Percentiles rank a stretch among this genome's conserved stretches.
Evolutionary conservation across 2,888 invertebrate genomes (phyloP).

Genomic region (Hydropsyche betteni): DNA sequence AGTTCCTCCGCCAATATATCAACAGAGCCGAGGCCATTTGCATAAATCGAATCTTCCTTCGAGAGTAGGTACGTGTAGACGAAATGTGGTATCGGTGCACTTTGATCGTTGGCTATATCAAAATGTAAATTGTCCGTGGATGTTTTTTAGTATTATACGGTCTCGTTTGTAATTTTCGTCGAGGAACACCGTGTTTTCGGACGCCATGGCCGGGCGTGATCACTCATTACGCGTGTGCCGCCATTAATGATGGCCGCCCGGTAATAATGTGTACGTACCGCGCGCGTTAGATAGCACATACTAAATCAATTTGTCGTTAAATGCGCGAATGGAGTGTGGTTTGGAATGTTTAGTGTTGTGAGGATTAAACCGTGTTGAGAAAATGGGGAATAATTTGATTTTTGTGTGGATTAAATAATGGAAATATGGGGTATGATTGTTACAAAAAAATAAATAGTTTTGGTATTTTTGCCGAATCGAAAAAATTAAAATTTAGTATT

Average conservation of each 20-base stretch:
- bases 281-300: background rate
- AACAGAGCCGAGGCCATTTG: conserved; percentile 5
- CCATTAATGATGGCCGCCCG: background rate
- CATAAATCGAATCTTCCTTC: background rate
- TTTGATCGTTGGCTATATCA: conserved; percentile 29
- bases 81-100: conserved; percentile 2
- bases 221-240: conserved; percentile 23
- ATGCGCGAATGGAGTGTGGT: background rate
- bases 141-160: no score
- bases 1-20: conserved; percentile 15
- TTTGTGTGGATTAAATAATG: no score
- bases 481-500: no score
- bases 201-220: conserved; percentile 4
- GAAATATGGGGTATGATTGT: no score
- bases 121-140: conserved; percentile 16
- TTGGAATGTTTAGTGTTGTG: background rate
- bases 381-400: no score
- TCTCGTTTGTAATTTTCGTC: conserved; percentile 15
- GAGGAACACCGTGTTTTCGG: conserved; percentile 14
- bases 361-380: no score
- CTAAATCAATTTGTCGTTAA: conserved; percentile 28
- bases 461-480: no score
- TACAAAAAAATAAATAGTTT: no score
- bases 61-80: no score
- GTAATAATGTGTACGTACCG: conserved; percentile 6